A percentile compares a stretch with the other conserved stretches of the same genome.
phyloP scores from a whole-genome alignment of 1,140 invertebrate species.

The Uloborus diversus region DNA sequence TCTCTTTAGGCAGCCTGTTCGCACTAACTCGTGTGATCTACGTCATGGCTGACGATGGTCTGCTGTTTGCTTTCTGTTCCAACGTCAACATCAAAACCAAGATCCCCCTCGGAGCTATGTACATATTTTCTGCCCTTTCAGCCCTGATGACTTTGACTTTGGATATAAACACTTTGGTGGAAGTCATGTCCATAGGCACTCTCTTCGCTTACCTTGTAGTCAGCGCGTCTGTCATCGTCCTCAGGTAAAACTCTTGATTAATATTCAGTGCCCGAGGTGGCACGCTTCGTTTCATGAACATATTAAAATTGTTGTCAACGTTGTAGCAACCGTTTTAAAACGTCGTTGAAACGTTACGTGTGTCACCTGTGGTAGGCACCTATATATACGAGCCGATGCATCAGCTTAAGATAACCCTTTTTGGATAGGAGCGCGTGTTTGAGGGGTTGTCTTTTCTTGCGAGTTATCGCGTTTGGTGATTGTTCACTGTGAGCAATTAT shows the following conservation, averaged over 20 bases:
- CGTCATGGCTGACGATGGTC: slow-evolving; percentile 87
- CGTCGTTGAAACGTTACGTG: too few species aligned
- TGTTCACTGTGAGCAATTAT: too few species aligned
- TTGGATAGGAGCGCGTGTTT: too few species aligned
- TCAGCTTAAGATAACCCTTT: too few species aligned
- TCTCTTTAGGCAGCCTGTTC: slow-evolving; percentile 84
- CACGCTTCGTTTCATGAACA: too few species aligned
- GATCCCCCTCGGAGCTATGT: slow-evolving; percentile 82
- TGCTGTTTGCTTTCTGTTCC: slow-evolving; percentile 74
- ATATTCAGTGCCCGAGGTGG: too few species aligned
- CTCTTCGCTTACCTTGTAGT: slow-evolving; percentile 90
- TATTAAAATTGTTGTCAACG: too few species aligned
- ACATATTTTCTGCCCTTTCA: slow-evolving; percentile 80
- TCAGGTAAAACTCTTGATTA: slow-evolving; percentile 71
- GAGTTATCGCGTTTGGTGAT: too few species aligned
- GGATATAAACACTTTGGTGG: slow-evolving; percentile 89
- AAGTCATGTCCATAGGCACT: slow-evolving; percentile 94
- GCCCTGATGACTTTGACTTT: slow-evolving; percentile 84
- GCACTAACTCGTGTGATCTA: slow-evolving; percentile 85
- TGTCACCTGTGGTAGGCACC: too few species aligned
- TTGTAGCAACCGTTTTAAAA: too few species aligned
- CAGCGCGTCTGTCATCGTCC: slow-evolving; percentile 85
- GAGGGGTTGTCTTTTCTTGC: too few species aligned
- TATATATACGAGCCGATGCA: too few species aligned
- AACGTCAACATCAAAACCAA: slow-evolving; percentile 65